A percentile compares a stretch with the other conserved stretches of the same genome.
Conservation (phyloP, 2,113 vertebrate species). For the Nothoprocta perdicaria region DNA sequence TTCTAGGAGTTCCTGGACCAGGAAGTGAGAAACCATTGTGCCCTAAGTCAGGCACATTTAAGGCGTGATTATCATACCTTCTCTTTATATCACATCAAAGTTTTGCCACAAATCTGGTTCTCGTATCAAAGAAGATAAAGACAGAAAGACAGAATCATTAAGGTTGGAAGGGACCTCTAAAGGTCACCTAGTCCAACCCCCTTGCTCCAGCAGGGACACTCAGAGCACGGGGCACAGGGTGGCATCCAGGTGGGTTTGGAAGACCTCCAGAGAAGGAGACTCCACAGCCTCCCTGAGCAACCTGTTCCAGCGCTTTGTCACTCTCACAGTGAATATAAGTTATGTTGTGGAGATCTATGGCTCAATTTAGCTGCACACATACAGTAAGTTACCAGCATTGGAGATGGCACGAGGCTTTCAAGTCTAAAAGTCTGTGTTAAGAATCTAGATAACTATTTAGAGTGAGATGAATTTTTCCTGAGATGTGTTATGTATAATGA, state of each 20-base stretch:
- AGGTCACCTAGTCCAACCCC: too few species aligned
- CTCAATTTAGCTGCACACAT: background rate
- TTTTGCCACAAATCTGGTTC: background rate
- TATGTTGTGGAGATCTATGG: background rate
- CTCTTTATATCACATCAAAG: background rate
- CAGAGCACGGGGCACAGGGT: too few species aligned
- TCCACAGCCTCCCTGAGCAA: too few species aligned
- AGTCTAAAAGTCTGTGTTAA: fast-evolving
- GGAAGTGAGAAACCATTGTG: background rate
- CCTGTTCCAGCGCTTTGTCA: too few species aligned
- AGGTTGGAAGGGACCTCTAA: too few species aligned
- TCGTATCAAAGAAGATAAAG: background rate
- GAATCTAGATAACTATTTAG: background rate
- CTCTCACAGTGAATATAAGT: too few species aligned
- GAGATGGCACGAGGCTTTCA: background rate
- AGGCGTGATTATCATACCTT: background rate
- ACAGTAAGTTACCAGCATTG: background rate
- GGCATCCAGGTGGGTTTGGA: too few species aligned
- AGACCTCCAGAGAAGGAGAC: too few species aligned
- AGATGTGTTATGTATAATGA: background rate
- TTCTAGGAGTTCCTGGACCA: background rate
- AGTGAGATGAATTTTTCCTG: background rate
- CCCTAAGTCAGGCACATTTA: background rate
- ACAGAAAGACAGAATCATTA: too few species aligned
- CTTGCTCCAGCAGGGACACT: too few species aligned